Evolutionary conservation across 23 tunicate genomes (phyloP), one percentile per base, ranked within the genome.

Genomic region (Halocynthia roretzi): DNA sequence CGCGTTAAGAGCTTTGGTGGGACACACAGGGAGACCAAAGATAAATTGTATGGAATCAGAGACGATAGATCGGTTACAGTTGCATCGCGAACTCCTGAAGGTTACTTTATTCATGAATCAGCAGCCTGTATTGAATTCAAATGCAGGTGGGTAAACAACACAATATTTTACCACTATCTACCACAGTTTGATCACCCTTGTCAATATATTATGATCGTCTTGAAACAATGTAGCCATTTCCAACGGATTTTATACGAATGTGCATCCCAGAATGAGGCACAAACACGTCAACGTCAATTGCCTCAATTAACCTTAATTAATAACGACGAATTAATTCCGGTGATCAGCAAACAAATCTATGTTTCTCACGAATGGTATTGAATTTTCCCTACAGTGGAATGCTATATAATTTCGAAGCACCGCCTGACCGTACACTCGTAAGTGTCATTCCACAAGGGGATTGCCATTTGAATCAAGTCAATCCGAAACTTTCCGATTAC

Each of bases 61-160:
- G 91, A 86, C 48, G 84, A 76, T 51, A 50, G 69, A 18, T 57
- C 75, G 51, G 82, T 80, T 44, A 66, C 65, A 15, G 58, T 67
- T 1, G 72, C 50, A 5, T 23, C 10, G 5, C 15, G 70, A 8
- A 31, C 44, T 31, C 17, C 9, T 20, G 70, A 65, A 8, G 70
- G 70, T 20, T 48, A 10, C 9, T 65, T 10, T 6, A 65, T 11
- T 48, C 48, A 2, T 11, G 81, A 68, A 14, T 75, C 85, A 8
- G 77, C 84, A 12, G 91, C 85, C 9, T 86, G 91, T 56, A 54
- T 86, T 68, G 91, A 86, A 58, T 86, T 86, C 52, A 86, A 82
- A 70, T 86, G 91, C 91, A 81, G 91, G 91, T 86, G 19, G 44
- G 44, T 31, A 31, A 31, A 31, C 44, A 31, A 31, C 44, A 31